Base-by-base conservation (phyloP, 1,140 invertebrate genomes). In the Holotrichia oblita region DNA sequence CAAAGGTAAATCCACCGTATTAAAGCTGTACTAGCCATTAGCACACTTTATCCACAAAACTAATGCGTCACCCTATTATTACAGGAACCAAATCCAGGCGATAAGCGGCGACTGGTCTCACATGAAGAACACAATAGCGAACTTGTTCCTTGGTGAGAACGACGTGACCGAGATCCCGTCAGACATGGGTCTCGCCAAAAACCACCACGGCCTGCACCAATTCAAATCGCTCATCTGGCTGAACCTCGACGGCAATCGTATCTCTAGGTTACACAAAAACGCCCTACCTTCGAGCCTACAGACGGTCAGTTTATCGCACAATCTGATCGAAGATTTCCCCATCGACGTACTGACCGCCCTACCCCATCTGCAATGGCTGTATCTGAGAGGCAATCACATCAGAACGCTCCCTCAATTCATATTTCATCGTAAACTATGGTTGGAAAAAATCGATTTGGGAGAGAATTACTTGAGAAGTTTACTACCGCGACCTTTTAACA, bases 361-460 rank as follows among this genome's bases (percentile, higher is more conserved):
- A 59, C 89, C 89, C 75, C 89, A 90, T 76, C 85, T 94, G 64
- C 90, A 91, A 44, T 95, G 94, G 91, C 85, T 97, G n/a, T 95
- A 95, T 84, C 85, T 97, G 42, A 89, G 94, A 22, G 94, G 94
- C 64, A 97, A 97, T 87, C 91, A 92, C 79, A 91, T 96, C 20
- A 90, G 90, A 78, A 87, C 89, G 2, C 89, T 95, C 79, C 90
- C 88, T 76, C 90, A 90, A 84, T 89, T 92, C 80, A 89, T 89
- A 69, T 87, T 92, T 84, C 89, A 92, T 64, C 88, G 90, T 72
- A 87, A 92, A 86, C 86, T 90, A 44, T 91, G 90, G 81, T 85
- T 97, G 73, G 94, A 97, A 83, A 92, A 95, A 83, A 88, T 97
- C 77, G 95, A 97, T 84, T 87, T 97, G 20, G 95, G 95, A 44